Conservation (phyloP, 2,797 vertebrate species). For the Triplophysa bombifrons region DNA sequence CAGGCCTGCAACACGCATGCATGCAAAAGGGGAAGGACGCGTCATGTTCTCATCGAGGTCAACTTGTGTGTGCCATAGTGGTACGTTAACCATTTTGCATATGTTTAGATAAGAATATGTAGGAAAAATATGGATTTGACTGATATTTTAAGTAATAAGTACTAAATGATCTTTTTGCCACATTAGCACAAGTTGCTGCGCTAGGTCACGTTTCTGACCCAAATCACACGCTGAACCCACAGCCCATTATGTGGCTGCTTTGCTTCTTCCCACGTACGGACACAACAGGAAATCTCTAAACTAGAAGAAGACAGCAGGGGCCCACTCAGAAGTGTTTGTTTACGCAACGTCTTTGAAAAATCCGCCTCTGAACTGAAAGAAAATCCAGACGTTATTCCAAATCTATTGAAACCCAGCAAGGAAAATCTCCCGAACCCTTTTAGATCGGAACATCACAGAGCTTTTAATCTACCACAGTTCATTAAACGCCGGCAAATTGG, state of each 20-base stretch:
- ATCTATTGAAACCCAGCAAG: constrained; percentile 12
- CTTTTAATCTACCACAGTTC: constrained; percentile 36
- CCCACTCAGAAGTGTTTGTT: constrained; percentile 17
- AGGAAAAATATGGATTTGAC: no score
- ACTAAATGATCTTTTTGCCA: neutral
- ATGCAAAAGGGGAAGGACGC: neutral
- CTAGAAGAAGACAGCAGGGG: neutral
- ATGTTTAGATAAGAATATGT: no score
- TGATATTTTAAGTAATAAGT: no score
- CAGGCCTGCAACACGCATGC: constrained; percentile 34
- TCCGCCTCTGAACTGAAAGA: constrained; percentile 23
- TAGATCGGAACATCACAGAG: constrained; percentile 36
- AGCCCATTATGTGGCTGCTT: neutral
- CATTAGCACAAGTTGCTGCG: no score
- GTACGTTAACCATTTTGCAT: no score
- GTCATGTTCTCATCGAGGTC: no score
- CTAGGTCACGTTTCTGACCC: neutral
- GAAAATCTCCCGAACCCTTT: constrained; percentile 19
- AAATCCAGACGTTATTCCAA: neutral
- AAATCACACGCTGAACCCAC: neutral
- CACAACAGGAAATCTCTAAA: constrained; percentile 10
- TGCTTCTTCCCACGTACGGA: constrained; percentile 4
- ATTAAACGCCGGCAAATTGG: constrained; percentile 33
- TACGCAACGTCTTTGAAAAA: constrained; percentile 30
- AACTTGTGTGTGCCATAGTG: no score